Percentiles rank a stretch among this genome's conserved stretches.
These are phyloP conservation scores for Girardia tigrina DNA, from an alignment of 2,888 invertebrate species.

Conservation along the genomic window DNA sequence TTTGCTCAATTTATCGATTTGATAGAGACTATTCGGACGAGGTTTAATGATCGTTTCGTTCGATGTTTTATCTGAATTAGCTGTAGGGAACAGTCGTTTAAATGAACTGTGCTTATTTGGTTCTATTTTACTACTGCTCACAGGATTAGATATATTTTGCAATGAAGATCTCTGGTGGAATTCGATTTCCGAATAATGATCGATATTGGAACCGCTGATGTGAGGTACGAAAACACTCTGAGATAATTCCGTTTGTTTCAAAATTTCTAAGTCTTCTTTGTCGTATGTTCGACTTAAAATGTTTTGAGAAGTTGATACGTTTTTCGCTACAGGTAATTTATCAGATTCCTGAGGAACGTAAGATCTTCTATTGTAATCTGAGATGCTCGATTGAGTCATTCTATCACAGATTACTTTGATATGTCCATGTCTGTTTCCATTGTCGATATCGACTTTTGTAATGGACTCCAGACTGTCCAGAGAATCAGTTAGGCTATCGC, in stretches of 20 bases:
- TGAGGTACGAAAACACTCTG: background rate
- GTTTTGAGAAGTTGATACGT: background rate
- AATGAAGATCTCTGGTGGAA: background rate
- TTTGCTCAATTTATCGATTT: background rate
- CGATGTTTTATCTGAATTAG: background rate
- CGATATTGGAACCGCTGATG: background rate
- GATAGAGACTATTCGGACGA: background rate
- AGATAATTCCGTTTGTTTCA: background rate
- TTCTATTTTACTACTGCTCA: no score
- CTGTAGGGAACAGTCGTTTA: background rate
- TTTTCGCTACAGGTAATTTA: background rate
- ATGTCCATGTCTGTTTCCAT: background rate
- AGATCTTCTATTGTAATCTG: background rate
- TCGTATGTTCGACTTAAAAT: background rate
- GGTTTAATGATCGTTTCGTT: background rate
- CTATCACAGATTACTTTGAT: background rate
- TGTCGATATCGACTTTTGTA: background rate
- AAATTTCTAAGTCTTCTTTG: slow-evolving; percentile 7
- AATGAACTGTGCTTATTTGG: background rate
- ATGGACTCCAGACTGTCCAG: background rate
- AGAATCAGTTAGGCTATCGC: background rate
- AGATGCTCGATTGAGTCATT: slow-evolving; percentile 10
- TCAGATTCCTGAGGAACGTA: background rate
- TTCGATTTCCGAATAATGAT: slow-evolving; percentile 7
- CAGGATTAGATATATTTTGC: background rate